These are phyloP conservation scores for Caerostris darwini DNA, from an alignment of 1,140 invertebrate genomes.

Conservation along the genomic window DNA sequence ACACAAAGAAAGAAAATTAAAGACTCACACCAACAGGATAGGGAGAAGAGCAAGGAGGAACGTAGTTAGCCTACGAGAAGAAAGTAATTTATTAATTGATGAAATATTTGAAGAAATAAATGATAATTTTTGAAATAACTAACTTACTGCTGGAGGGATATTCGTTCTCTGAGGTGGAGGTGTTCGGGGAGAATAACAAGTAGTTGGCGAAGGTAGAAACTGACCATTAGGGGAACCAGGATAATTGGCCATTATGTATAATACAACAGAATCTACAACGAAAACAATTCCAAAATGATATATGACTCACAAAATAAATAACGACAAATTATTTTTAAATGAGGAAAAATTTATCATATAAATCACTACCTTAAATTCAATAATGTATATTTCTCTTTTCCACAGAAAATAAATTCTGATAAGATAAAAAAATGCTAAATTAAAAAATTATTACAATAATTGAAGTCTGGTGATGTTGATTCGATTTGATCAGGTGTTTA, in stretches of 20 bases:
- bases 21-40: conserved; percentile 74
- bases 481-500: too few species aligned
- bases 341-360: background rate
- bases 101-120: background rate
- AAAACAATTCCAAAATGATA: background rate
- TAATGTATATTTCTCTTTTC: too few species aligned
- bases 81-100: background rate
- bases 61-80: conserved; percentile 55
- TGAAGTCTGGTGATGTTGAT: too few species aligned
- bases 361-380: too few species aligned
- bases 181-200: conserved; percentile 64
- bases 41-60: conserved; percentile 65
- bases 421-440: too few species aligned
- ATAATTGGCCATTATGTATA: conserved; percentile 56
- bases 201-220: conserved; percentile 62
- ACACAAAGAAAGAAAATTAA: background rate
- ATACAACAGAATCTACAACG: background rate
- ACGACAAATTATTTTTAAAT: background rate
- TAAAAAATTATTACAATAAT: too few species aligned
- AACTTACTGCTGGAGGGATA: conserved; percentile 74
- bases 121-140: background rate
- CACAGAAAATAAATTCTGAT: too few species aligned
- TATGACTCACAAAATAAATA: too few species aligned
- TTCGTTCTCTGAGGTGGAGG: conserved; percentile 73
- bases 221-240: conserved; percentile 63